Evolutionary conservation across 2,888 invertebrate species (phyloP).

Genomic region (Resseliella maxima): DNA sequence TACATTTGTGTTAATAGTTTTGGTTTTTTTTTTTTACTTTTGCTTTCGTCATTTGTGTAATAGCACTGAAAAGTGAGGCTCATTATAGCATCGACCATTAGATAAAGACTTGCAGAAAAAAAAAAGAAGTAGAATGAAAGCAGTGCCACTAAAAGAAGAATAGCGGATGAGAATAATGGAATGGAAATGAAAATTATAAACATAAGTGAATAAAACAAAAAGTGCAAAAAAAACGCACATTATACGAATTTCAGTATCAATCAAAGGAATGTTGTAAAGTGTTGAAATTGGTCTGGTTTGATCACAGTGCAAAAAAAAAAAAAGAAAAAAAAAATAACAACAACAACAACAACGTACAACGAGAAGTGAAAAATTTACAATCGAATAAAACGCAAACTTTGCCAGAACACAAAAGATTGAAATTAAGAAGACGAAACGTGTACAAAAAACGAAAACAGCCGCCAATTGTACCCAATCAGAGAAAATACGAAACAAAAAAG

Average conservation of each 20-base stretch:
- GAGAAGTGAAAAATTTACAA: too few species aligned
- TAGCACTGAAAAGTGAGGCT: not conserved
- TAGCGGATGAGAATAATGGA: not conserved
- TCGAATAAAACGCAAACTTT: not conserved
- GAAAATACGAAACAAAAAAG: not conserved
- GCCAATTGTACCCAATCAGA: constrained; percentile 29
- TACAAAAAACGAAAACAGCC: not conserved
- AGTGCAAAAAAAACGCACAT: constrained; percentile 34
- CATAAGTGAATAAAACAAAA: constrained; percentile 30
- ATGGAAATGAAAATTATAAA: not conserved
- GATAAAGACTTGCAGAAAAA: not conserved
- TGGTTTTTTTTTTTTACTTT: too few species aligned
- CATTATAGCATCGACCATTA: not conserved
- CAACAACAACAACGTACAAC: not conserved
- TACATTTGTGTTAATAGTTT: too few species aligned
- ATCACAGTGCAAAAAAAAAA: not conserved
- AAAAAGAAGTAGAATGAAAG: not conserved
- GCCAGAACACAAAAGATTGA: not conserved
- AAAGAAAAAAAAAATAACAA: not conserved
- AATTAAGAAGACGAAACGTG: not conserved
- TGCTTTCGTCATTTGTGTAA: not conserved
- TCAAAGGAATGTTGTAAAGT: not conserved
- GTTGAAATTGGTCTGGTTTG: constrained; percentile 25
- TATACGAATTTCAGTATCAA: constrained; percentile 12
- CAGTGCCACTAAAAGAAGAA: not conserved